Evolutionary conservation across 2,797 vertebrate species (phyloP).

Genomic region (Chloroceryle amazona): DNA sequence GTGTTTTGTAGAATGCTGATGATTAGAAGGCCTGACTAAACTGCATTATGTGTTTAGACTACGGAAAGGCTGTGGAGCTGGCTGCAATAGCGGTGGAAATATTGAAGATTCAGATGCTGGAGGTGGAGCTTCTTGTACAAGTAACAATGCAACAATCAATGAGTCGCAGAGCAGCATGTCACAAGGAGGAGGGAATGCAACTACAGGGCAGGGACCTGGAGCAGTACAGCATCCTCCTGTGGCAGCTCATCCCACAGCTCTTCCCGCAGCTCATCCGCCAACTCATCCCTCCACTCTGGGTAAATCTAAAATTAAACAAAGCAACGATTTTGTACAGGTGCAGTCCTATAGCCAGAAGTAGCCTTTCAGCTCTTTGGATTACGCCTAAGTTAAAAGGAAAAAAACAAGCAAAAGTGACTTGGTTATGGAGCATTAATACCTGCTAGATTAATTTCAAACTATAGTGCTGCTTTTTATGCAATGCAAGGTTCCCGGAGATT

Average conservation of each 20-base stretch:
- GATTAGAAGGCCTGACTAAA: background rate
- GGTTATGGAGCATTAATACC: background rate
- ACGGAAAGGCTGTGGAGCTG: conserved; percentile 96
- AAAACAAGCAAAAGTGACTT: background rate
- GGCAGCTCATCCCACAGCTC: conserved; percentile 86
- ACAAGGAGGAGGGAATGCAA: conserved; percentile 82
- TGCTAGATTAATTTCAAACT: background rate
- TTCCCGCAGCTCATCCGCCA: conserved; percentile 75
- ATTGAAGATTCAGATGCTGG: conserved; percentile 94
- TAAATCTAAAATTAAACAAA: conserved; percentile 67
- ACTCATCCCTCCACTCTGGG: conserved; percentile 77
- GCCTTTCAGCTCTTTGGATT: background rate
- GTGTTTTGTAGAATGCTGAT: background rate
- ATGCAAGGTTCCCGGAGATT: background rate
- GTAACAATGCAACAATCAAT: conserved; percentile 87
- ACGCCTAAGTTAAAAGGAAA: background rate
- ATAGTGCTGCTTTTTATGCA: background rate
- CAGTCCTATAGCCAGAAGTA: background rate
- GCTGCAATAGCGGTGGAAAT: conserved; percentile 98
- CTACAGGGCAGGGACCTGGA: conserved; percentile 78
- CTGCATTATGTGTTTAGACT: conserved; percentile 81
- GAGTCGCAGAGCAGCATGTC: conserved; percentile 90
- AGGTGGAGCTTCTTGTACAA: conserved; percentile 90
- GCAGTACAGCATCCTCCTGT: conserved; percentile 86
- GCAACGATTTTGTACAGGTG: background rate